phyloP scores from a whole-genome alignment of 2,888 invertebrate genomes.

The Doris montereyensis region DNA sequence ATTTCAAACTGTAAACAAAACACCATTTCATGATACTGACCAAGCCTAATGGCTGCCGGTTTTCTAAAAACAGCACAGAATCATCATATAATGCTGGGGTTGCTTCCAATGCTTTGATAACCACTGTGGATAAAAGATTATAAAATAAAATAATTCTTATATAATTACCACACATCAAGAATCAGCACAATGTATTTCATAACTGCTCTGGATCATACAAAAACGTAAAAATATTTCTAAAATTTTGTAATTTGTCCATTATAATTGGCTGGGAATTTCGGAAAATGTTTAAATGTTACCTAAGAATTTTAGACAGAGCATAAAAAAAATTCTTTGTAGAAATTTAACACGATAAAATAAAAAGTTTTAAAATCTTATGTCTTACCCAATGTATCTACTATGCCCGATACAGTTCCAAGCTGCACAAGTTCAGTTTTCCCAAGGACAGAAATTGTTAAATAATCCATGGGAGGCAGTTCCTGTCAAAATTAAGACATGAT shows the following conservation, averaged over 20 bases:
- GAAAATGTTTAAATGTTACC: not conserved
- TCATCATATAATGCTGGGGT: slow-evolving; percentile 88
- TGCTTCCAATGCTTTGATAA: slow-evolving; percentile 71
- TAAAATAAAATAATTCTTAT: too few relatives aligned
- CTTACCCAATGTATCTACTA: slow-evolving; percentile 63
- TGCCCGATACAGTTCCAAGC: slow-evolving; percentile 59
- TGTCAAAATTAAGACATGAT: slow-evolving; percentile 46
- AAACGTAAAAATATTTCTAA: too few relatives aligned
- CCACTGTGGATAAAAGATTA: slow-evolving; percentile 49
- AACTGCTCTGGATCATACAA: too few relatives aligned
- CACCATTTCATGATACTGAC: slow-evolving; percentile 49
- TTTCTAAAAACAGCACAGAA: slow-evolving; percentile 87
- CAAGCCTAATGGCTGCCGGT: slow-evolving; percentile 78
- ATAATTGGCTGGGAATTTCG: too few relatives aligned
- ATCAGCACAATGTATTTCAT: too few relatives aligned
- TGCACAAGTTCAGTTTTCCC: slow-evolving; percentile 58
- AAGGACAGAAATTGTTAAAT: slow-evolving; percentile 61
- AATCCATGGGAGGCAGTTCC: slow-evolving; percentile 66
- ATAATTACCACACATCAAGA: too few relatives aligned
- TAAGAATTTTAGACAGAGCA: too few relatives aligned
- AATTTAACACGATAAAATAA: too few relatives aligned
- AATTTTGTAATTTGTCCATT: too few relatives aligned
- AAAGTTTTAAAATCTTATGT: too few relatives aligned
- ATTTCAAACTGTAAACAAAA: not conserved
- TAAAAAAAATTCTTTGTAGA: too few relatives aligned